Evolutionary conservation across 2,797 vertebrate species (phyloP).

Genomic region (Hippopotamyrus pictus): DNA sequence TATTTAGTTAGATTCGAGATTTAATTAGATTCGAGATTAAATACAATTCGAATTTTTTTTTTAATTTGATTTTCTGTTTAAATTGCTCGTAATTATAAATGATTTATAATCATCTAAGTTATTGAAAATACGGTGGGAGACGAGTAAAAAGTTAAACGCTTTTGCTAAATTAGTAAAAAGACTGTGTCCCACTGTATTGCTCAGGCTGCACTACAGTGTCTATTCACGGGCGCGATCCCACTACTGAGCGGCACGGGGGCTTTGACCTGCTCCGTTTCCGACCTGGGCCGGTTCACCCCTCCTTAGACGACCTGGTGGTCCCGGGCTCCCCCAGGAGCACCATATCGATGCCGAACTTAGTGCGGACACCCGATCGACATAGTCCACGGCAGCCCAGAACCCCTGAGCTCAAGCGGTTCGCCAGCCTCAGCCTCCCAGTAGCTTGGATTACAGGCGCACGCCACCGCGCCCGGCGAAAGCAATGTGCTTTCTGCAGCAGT

Average conservation of each 20-base stretch:
- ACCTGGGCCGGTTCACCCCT: conserved; percentile 57
- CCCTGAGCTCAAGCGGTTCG: conserved; percentile 25
- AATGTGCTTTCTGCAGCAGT: neutral
- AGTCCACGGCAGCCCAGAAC: conserved; percentile 22
- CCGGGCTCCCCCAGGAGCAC: conserved; percentile 36
- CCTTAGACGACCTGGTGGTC: conserved; percentile 36
- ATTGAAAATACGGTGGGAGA: neutral
- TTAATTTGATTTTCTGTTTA: neutral
- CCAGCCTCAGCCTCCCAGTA: conserved; percentile 29
- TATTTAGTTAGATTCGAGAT: neutral
- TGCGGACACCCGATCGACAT: conserved; percentile 36
- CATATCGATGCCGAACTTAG: conserved; percentile 39
- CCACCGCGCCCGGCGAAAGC: conserved; percentile 14
- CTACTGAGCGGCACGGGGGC: conserved; percentile 54
- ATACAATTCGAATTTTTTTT: neutral
- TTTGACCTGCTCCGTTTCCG: conserved; percentile 61
- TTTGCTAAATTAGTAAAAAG: conserved; percentile 14
- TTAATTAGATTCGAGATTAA: neutral
- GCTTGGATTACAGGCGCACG: conserved; percentile 27
- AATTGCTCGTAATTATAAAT: neutral
- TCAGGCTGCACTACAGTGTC: conserved; percentile 27
- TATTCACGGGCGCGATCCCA: conserved; percentile 54
- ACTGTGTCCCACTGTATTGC: conserved; percentile 18
- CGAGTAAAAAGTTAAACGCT: neutral
- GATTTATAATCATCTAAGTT: neutral